Conservation (phyloP, 2,113 vertebrate species). For the Menura novaehollandiae region DNA sequence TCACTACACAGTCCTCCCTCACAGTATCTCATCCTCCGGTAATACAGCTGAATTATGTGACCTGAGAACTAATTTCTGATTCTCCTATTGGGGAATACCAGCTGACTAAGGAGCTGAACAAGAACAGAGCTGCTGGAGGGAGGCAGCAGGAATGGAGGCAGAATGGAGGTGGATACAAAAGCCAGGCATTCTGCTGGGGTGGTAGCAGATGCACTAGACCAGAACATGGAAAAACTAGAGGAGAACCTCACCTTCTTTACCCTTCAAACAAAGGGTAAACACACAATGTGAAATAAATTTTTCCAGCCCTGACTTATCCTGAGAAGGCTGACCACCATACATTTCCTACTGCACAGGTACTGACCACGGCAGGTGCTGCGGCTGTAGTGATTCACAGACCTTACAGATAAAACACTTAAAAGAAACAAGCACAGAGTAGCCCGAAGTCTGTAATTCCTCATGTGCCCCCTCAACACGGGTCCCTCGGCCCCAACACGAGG, state of each 20-base stretch:
- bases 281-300: fast-evolving
- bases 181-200: no score
- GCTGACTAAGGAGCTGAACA: background rate
- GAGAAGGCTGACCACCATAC: fast-evolving
- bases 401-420: fast-evolving
- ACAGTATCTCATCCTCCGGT: fast-evolving
- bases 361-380: background rate
- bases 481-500: fast-evolving
- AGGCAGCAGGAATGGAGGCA: background rate
- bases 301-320: fast-evolving
- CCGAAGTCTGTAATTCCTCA: fast-evolving
- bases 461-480: fast-evolving
- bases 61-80: background rate
- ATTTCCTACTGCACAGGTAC: background rate
- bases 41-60: background rate
- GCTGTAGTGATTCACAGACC: fast-evolving
- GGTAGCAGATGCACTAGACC: no score
- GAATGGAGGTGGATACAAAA: fast-evolving
- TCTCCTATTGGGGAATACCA: background rate
- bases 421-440: background rate
- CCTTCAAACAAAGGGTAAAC: no score
- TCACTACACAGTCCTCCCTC: no score
- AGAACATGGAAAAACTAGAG: fast-evolving
- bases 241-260: background rate
- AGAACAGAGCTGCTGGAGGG: background rate